A percentile compares a stretch with the other conserved stretches of the same genome.
Conservation (phyloP, 2,113 vertebrate genomes). For the Haplochromis burtoni region DNA sequence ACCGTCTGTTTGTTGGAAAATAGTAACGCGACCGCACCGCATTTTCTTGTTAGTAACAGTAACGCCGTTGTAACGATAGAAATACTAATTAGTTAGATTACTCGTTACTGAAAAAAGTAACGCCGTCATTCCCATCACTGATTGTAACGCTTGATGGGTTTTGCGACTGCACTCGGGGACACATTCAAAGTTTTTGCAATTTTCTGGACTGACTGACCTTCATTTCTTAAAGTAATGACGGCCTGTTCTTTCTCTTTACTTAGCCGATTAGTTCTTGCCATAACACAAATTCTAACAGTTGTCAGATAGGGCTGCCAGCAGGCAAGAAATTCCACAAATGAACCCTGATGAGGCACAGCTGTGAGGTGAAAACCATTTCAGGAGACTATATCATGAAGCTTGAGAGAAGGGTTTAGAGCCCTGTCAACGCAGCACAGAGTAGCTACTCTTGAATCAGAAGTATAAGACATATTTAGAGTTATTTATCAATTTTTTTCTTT, state of each 20-base stretch:
- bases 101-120: background rate
- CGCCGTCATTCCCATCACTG: background rate
- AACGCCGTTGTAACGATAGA: background rate
- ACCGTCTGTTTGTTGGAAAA: background rate
- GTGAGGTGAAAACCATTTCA: background rate
- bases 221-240: background rate
- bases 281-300: background rate
- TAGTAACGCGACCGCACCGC: rapidly evolving
- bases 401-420: background rate
- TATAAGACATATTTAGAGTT: background rate
- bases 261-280: background rate
- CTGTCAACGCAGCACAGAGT: background rate
- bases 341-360: background rate
- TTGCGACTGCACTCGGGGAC: background rate
- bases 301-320: background rate
- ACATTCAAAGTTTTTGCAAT: background rate
- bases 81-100: background rate
- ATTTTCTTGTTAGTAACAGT: background rate
- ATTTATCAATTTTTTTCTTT: background rate
- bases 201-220: background rate
- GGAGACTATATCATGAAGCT: background rate
- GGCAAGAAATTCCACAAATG: background rate
- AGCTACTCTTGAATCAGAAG: background rate
- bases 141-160: background rate
- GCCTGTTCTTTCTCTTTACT: background rate